Base-by-base conservation (phyloP, 2,888 invertebrate genomes). In the Apamea sordens region DNA sequence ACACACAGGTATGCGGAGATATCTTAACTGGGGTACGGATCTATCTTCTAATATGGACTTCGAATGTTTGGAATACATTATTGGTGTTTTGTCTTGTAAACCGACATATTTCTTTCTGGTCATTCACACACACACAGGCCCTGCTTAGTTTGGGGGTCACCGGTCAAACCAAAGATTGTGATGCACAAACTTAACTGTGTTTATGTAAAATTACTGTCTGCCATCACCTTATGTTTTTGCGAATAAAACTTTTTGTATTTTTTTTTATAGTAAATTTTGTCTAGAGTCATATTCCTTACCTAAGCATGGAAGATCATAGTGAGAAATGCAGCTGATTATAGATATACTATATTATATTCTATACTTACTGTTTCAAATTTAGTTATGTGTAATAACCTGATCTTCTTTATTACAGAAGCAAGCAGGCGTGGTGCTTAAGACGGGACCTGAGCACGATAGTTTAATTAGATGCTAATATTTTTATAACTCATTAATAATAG, bases 361-460 rank as follows among this genome's bases (percentile, higher is more conserved):
- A 59, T 3, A 24, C 24, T 56, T 56, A 59, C 63, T 10, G 32
- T 63, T 32, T 63, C 32, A 21, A 32, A 36, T 41, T 15, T 6
- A 28, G 15, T 28, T 71, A 21, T 53, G 15, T 0, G 8, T 18
- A 74, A 18, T 65, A 10, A 64, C 0, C 7, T 7, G 6, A n/a
- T 18, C 1, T 18, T 21, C 18, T 82, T 88, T 82, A 80, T 94
- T 94, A 61, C 94, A 96, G 96, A 79, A 89, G 86, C 74, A 77
- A 82, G 2, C 44, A 80, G 7, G 86, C 88, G 0, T 89, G 89
- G 89, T 89, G 89, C 47, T 84, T 89, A 75, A 73, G 72, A 18
- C 67, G 59, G 18, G 71, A 86, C 4, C 81, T 63, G 7, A 76
- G 18, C 47, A 65, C 21, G 0, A 7, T 73, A 65, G n/a, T n/a